These are phyloP conservation scores for Chloebia gouldiae DNA, from an alignment of 2,113 vertebrate genomes.

Conservation along the genomic window DNA sequence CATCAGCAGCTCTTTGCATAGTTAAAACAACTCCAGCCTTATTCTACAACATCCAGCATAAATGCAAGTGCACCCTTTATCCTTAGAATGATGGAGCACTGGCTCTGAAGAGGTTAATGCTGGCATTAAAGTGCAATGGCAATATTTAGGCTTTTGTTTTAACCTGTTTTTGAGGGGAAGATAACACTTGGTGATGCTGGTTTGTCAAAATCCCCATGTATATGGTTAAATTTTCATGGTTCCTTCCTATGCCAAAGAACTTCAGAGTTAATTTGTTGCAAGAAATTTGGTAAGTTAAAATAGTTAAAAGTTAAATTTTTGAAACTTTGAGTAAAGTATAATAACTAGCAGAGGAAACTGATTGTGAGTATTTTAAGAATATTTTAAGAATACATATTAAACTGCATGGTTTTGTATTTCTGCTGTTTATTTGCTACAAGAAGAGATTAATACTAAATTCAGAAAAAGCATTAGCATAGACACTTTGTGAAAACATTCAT, in stretches of 20 bases:
- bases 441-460: neutral
- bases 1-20: neutral
- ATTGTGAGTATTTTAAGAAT: neutral
- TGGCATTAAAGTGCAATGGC: constrained; percentile 15
- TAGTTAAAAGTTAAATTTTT: neutral
- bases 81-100: neutral
- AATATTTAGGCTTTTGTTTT: constrained; percentile 47
- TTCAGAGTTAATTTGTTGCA: neutral
- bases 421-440: neutral
- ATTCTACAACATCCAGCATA: neutral
- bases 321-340: neutral
- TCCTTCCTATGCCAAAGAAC: neutral
- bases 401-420: neutral
- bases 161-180: constrained; percentile 22
- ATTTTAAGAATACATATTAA: neutral
- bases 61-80: neutral
- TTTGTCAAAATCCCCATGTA: neutral
- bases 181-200: constrained; percentile 10
- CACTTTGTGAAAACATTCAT: neutral
- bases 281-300: neutral
- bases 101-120: neutral
- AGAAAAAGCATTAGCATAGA: neutral
- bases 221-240: constrained; percentile 9
- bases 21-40: neutral
- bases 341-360: neutral